Conservation (phyloP, 2,797 vertebrate genomes). For the Malurus leucopterus region DNA sequence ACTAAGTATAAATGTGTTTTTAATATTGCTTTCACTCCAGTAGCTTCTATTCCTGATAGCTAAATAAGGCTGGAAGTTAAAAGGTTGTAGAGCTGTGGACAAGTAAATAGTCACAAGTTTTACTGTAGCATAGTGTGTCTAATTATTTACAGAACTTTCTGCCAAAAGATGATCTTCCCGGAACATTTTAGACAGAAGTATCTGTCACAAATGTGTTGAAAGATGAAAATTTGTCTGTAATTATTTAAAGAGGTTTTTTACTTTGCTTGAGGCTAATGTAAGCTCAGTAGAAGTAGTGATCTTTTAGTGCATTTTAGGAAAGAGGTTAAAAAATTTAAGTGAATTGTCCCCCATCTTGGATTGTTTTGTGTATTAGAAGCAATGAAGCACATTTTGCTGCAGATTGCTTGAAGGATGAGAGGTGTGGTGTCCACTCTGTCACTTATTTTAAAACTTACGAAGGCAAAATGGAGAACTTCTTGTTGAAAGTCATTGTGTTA, state of each 20-base stretch:
- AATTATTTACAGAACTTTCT: not conserved
- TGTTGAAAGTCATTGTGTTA: rapidly evolving
- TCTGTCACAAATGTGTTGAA: not conserved
- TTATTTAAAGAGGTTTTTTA: not conserved
- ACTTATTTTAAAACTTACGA: not conserved
- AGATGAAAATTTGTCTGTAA: not conserved
- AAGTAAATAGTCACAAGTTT: not conserved
- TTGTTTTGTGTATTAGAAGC: not conserved
- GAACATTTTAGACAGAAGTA: not conserved
- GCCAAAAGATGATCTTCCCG: not conserved
- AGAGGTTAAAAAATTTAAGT: not conserved
- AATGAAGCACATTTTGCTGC: not conserved
- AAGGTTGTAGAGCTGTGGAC: not conserved
- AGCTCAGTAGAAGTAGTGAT: not conserved
- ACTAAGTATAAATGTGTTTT: not conserved
- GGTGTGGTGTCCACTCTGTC: not conserved
- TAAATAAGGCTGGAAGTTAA: not conserved
- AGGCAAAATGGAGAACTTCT: not conserved
- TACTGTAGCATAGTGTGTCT: not conserved
- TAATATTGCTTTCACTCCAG: not conserved
- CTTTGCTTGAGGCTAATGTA: not conserved
- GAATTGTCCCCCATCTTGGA: not conserved
- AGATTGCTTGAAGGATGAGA: not conserved
- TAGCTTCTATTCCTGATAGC: not conserved
- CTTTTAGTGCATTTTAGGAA: not conserved